Percentiles rank a stretch among this genome's conserved stretches.
These are phyloP conservation scores for Diorhabda sublineata DNA, from an alignment of 1,140 invertebrate species.

Conservation along the genomic window DNA sequence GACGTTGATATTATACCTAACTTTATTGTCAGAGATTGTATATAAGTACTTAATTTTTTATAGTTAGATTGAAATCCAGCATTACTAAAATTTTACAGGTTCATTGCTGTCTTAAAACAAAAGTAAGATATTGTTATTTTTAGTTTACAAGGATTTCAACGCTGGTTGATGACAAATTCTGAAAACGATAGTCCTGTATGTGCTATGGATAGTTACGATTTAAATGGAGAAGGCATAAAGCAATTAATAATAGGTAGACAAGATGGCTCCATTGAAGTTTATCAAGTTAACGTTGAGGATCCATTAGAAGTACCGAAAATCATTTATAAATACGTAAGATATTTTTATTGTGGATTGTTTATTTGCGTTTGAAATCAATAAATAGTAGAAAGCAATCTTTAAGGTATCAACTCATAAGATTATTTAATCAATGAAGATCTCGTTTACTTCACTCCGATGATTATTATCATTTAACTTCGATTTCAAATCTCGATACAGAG, in stretches of 20 bases:
- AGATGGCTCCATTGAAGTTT: slow-evolving; percentile 63
- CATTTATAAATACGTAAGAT: slow-evolving; percentile 54
- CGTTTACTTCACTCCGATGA: no score
- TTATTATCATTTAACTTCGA: no score
- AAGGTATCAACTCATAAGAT: no score
- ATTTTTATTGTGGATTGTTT: neutral
- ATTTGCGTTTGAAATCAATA: no score
- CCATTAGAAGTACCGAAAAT: slow-evolving; percentile 45
- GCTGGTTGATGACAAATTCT: slow-evolving; percentile 50
- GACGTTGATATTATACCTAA: no score
- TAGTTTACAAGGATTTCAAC: slow-evolving; percentile 45
- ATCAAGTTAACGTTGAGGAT: slow-evolving; percentile 49
- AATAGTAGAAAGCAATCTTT: no score
- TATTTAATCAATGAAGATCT: no score
- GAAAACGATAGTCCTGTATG: slow-evolving; percentile 57
- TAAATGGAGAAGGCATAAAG: slow-evolving; percentile 61
- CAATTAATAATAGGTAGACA: slow-evolving; percentile 67
- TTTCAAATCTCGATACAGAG: neutral
- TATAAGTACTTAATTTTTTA: no score
- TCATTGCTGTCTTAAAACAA: no score
- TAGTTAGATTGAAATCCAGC: no score
- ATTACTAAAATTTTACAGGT: no score
- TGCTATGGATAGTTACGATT: slow-evolving; percentile 65
- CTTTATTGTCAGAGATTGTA: no score
- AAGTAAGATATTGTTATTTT: slow-evolving; percentile 20